Evolutionary conservation across 1,140 invertebrate species (phyloP).

Genomic region (Ridgeia piscesae): DNA sequence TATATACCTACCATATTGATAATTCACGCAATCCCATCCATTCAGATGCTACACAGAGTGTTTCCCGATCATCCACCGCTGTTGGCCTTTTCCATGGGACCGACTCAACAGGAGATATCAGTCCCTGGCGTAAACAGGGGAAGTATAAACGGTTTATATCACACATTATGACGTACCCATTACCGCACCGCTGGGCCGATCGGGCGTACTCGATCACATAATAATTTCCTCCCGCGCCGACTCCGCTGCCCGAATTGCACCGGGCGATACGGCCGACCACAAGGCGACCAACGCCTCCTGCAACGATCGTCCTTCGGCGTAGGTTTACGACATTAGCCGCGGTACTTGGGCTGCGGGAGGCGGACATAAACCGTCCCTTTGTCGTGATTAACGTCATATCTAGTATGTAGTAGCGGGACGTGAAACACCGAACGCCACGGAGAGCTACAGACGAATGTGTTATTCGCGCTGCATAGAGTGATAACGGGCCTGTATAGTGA

Average conservation of each 20-base stretch:
- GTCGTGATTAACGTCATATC: background rate
- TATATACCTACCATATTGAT: background rate
- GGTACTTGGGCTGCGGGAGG: background rate
- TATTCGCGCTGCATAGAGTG: background rate
- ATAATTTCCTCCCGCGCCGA: background rate
- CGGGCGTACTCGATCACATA: background rate
- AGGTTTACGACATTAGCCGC: background rate
- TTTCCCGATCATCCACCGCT: background rate
- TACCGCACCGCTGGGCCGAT: background rate
- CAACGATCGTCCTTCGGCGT: background rate
- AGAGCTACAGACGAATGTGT: background rate
- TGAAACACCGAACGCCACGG: background rate
- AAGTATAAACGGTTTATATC: slow-evolving; percentile 6
- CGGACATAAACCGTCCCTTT: background rate
- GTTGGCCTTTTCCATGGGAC: background rate
- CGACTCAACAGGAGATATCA: background rate
- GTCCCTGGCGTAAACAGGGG: background rate
- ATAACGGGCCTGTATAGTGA: background rate
- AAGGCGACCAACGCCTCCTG: background rate
- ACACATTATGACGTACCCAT: background rate
- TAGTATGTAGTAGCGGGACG: background rate
- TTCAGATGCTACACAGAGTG: background rate
- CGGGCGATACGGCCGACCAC: background rate
- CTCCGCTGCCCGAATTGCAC: background rate
- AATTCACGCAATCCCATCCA: background rate